Base-by-base conservation (phyloP, 2,888 invertebrate genomes). In the Germaria angustata region DNA sequence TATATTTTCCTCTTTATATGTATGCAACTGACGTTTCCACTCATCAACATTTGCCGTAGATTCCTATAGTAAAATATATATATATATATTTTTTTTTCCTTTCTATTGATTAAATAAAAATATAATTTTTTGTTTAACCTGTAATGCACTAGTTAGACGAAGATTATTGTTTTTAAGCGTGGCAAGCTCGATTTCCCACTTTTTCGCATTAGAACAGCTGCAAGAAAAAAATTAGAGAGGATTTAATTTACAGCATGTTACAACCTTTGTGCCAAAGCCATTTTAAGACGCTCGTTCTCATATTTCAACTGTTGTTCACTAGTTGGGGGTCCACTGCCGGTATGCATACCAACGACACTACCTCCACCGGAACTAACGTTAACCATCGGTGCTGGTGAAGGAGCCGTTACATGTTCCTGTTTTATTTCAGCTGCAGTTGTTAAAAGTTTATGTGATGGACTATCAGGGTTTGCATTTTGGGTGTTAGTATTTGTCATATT, bases 1-100 rank as follows among this genome's bases (percentile, higher is more conserved):
- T 84, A 95, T 95, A 90, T 97, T 97, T 91, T 97, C 97, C 91
- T 97, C 97, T 90, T 97, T 95, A 89, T 97, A 96, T 86, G 96
- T 95, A 87, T 98, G 98, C 87, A 99, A 93, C 91, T 99, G 98
- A 84, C 98, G 94, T 91, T 99, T 99, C 99, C 99, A 99, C 92
- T 99, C 98, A 89, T 99, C 99, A 32, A 99, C 99, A 91, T 99
- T 99, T 78, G 98, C 97, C 36, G 98, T 98, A 88, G 97, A 98
- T 91, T 94, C 94, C 91, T 91, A 17, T 6, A 59, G 8, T 36
- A 32, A 44, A 55, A 6, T 11, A 9, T 28, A n/a, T n/a, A n/a
- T n/a, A n/a, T n/a, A n/a, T 28, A 28, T 28, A 28, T 28, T 28
- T 28, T 28, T n/a, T n/a, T n/a, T n/a, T n/a, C n/a, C n/a, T n/a